A percentile compares a stretch with the other conserved stretches of the same genome.
phyloP scores from a whole-genome alignment of 92 coral and sea anemone genomes.

The Blastomussa wellsi region DNA sequence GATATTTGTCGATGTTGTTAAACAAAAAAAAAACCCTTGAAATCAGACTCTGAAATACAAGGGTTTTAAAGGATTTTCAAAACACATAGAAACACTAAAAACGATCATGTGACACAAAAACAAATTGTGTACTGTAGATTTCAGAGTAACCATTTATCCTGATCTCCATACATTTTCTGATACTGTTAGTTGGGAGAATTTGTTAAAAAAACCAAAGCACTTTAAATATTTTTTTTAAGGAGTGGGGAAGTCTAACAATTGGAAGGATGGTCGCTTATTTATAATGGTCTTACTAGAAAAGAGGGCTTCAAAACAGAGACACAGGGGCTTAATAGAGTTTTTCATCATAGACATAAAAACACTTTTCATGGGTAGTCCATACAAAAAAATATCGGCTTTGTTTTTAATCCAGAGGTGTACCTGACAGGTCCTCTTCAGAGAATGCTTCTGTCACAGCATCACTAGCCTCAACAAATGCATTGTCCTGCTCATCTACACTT shows the following conservation, averaged over 20 bases:
- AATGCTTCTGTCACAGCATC: slow-evolving; percentile 31
- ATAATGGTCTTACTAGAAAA: not conserved
- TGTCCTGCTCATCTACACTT: not conserved
- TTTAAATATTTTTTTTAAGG: not conserved
- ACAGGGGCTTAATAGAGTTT: not conserved
- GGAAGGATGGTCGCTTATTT: not conserved
- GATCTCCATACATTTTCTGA: not conserved
- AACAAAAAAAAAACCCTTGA: too few species aligned
- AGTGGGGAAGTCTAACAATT: not conserved
- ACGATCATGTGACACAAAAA: too few species aligned
- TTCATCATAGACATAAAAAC: not conserved
- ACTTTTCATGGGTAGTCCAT: not conserved
- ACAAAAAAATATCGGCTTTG: not conserved
- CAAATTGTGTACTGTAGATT: too few species aligned
- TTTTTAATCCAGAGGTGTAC: slow-evolving; percentile 2
- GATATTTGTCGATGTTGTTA: too few species aligned
- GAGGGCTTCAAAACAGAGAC: not conserved
- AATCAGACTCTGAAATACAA: too few species aligned
- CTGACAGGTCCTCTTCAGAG: slow-evolving; percentile 52
- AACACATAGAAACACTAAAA: too few species aligned
- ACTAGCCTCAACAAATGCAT: slow-evolving; percentile 32
- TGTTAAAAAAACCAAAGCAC: not conserved
- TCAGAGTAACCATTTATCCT: not conserved
- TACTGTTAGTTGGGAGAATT: not conserved
- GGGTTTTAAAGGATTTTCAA: too few species aligned